Evolutionary conservation across 2,797 vertebrate species (phyloP).

Genomic region (Coendou prehensilis): DNA sequence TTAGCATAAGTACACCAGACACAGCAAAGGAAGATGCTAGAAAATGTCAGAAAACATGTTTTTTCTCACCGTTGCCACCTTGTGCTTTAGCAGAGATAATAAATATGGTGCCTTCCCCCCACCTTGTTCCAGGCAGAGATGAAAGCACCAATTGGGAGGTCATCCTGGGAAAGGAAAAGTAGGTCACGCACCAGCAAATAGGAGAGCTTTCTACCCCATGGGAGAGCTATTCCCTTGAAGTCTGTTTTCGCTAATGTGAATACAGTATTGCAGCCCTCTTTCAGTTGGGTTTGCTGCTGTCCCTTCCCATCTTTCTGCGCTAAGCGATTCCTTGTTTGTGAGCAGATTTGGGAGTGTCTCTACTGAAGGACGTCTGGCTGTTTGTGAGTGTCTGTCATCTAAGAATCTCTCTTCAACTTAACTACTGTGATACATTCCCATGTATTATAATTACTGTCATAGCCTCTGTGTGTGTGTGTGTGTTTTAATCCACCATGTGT

Average conservation of each 20-base stretch:
- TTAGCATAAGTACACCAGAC: not conserved
- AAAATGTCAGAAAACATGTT: not conserved
- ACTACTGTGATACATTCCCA: fast-evolving
- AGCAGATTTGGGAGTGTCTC: not conserved
- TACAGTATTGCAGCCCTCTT: not conserved
- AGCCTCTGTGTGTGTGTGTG: not conserved
- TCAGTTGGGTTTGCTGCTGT: not conserved
- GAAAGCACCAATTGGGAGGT: not conserved
- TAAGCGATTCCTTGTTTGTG: not conserved
- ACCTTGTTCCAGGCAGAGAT: not conserved
- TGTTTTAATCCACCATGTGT: not conserved
- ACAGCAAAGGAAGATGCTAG: constrained; percentile 22
- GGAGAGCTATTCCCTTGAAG: not conserved
- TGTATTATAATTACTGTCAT: not conserved
- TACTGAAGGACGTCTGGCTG: not conserved
- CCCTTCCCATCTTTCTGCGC: not conserved
- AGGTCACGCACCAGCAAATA: not conserved
- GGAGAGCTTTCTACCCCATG: not conserved
- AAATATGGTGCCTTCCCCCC: fast-evolving
- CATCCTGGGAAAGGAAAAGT: not conserved
- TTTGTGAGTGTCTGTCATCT: not conserved
- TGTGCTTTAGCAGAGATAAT: not conserved
- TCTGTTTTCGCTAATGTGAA: not conserved
- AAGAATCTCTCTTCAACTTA: not conserved
- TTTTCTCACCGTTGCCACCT: fast-evolving